Percentiles rank a stretch among this genome's conserved stretches.
phyloP scores from a whole-genome alignment of 2,113 vertebrate genomes.

The Archocentrus centrarchus region DNA sequence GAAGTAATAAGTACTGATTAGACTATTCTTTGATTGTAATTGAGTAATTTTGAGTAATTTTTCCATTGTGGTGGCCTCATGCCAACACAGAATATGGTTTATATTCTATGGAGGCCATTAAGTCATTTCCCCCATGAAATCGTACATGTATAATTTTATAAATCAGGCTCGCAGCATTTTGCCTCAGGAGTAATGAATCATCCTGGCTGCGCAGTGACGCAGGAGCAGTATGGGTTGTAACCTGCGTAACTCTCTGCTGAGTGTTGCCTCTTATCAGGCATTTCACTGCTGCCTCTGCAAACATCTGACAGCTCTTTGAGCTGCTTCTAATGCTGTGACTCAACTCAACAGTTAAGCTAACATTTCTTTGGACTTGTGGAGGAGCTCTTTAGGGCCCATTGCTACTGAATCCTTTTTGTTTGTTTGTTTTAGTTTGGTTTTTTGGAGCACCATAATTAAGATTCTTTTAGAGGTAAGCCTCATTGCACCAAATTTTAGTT shows the following conservation, averaged over 20 bases:
- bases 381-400: not conserved
- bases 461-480: conserved; percentile 24
- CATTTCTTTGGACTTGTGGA: not conserved
- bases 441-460: not conserved
- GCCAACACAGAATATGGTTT: too few relatives aligned
- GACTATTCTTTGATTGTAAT: not conserved
- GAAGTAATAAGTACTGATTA: not conserved
- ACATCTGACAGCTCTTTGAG: not conserved
- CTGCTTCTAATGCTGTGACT: not conserved
- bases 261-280: conserved; percentile 1
- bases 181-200: conserved; percentile 10
- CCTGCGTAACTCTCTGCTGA: conserved; percentile 21
- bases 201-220: conserved; percentile 27
- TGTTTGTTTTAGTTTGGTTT: not conserved
- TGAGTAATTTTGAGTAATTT: too few relatives aligned
- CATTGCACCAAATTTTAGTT: not conserved
- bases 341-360: not conserved
- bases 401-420: not conserved
- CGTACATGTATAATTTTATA: not conserved
- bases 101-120: too few relatives aligned
- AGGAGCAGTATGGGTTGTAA: conserved; percentile 38
- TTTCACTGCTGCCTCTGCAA: conserved; percentile 5
- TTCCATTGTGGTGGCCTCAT: not conserved
- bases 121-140: not conserved
- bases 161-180: not conserved